These are phyloP conservation scores for Caenorhabditis sp. DNA, from an alignment of 2,888 invertebrate species.

Conservation along the genomic window DNA sequence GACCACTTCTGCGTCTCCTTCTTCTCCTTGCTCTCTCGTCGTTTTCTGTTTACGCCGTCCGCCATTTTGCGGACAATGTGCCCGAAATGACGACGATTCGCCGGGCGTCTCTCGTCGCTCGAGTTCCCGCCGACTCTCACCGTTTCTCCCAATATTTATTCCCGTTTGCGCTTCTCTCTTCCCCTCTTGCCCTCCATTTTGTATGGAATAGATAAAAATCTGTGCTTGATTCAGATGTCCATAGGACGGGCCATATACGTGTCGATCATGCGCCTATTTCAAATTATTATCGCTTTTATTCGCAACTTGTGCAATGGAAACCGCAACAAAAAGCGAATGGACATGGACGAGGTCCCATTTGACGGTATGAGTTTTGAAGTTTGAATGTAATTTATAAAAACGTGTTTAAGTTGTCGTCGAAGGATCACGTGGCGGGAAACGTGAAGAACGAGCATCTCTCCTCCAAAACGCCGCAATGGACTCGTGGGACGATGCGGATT, in stretches of 20 bases:
- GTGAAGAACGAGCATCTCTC: slow-evolving; percentile 58
- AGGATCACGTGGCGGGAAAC: slow-evolving; percentile 15
- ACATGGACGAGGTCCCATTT: slow-evolving; percentile 62
- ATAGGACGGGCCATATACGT: slow-evolving; percentile 61
- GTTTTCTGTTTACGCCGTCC: neutral
- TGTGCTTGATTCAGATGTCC: slow-evolving; percentile 58
- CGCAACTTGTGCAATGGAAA: slow-evolving; percentile 54
- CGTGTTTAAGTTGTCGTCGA: slow-evolving; percentile 58
- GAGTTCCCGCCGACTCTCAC: slow-evolving; percentile 41
- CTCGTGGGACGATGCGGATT: slow-evolving; percentile 73
- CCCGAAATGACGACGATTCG: slow-evolving; percentile 34
- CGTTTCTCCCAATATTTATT: slow-evolving; percentile 52
- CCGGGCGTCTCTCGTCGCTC: slow-evolving; percentile 29
- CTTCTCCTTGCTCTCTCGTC: neutral
- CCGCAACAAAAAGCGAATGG: slow-evolving; percentile 54
- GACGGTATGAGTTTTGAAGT: slow-evolving; percentile 34
- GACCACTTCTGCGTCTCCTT: neutral
- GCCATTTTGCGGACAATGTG: slow-evolving; percentile 35
- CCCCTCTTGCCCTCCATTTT: slow-evolving; percentile 15
- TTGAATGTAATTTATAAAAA: neutral
- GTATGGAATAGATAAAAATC: slow-evolving; percentile 57
- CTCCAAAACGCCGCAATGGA: slow-evolving; percentile 54
- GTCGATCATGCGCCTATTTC: slow-evolving; percentile 57
- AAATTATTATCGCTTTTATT: slow-evolving; percentile 53
- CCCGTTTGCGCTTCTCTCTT: slow-evolving; percentile 30